A percentile compares a stretch with the other conserved stretches of the same genome.
These are phyloP conservation scores for Odiellus spinosus DNA, from an alignment of 2,888 invertebrate species.

Conservation along the genomic window DNA sequence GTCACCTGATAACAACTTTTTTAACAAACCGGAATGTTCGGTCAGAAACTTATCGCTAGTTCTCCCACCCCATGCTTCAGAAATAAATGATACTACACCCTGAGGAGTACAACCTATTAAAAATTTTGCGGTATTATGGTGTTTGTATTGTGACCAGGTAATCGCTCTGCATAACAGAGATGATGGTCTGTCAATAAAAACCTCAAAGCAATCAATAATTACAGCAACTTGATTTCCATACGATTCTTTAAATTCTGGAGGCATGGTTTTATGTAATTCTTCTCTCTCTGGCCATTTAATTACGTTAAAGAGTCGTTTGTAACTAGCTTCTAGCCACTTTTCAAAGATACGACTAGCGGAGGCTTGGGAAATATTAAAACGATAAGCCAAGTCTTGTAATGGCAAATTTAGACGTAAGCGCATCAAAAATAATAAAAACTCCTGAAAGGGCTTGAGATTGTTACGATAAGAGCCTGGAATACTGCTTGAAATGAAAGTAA, in stretches of 20 bases:
- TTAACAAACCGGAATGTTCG: constrained; percentile 16
- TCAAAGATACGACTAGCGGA: too few species aligned
- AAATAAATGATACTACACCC: constrained; percentile 19
- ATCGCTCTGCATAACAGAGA: constrained; percentile 5
- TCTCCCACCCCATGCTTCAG: constrained; percentile 19
- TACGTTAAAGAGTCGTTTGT: too few species aligned
- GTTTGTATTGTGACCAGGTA: constrained; percentile 20
- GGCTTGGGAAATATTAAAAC: too few species aligned
- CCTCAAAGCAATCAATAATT: constrained; percentile 2
- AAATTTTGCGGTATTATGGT: constrained; percentile 20
- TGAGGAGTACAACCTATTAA: constrained; percentile 21
- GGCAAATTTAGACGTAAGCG: too few species aligned
- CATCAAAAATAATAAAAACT: too few species aligned
- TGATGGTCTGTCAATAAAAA: not conserved
- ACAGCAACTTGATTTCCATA: not conserved
- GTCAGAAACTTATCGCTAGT: constrained; percentile 20
- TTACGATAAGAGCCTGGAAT: too few species aligned
- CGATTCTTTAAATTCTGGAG: not conserved
- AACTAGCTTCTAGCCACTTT: too few species aligned
- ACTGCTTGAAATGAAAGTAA: too few species aligned
- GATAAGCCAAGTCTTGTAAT: too few species aligned
- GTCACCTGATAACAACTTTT: constrained; percentile 16
- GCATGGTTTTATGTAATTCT: too few species aligned
- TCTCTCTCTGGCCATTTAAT: too few species aligned
- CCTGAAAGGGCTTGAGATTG: too few species aligned